Evolutionary conservation across 2,113 vertebrate species (phyloP).

Genomic region (Carassius auratus): DNA sequence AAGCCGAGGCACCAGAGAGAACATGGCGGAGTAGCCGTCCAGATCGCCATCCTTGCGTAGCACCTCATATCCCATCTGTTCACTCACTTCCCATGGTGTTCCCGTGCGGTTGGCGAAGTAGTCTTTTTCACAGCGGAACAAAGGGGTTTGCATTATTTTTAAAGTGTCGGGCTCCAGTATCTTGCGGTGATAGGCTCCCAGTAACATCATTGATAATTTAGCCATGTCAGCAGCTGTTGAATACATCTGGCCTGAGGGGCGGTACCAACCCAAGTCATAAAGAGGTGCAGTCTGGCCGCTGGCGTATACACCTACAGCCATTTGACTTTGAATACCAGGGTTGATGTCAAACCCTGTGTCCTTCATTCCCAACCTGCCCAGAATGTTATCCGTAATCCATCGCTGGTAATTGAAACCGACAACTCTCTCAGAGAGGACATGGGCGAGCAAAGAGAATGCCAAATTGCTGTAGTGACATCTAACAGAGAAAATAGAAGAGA

Average conservation of each 20-base stretch:
- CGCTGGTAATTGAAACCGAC: slow-evolving; percentile 81
- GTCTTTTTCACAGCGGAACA: slow-evolving; percentile 80
- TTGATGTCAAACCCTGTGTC: slow-evolving; percentile 88
- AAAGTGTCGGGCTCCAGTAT: slow-evolving; percentile 82
- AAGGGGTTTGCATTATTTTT: slow-evolving; percentile 84
- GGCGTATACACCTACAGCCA: slow-evolving; percentile 87
- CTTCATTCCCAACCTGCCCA: slow-evolving; percentile 84
- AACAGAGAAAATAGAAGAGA: background rate
- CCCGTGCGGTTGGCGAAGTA: slow-evolving; percentile 89
- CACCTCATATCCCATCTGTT: slow-evolving; percentile 83
- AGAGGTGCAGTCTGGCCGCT: slow-evolving; percentile 81
- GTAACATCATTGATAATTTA: slow-evolving; percentile 84
- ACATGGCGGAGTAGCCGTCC: slow-evolving; percentile 87
- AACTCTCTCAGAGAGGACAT: slow-evolving; percentile 79
- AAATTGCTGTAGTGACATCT: slow-evolving; percentile 95
- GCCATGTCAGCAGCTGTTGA: slow-evolving; percentile 89
- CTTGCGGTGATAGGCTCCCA: slow-evolving; percentile 75
- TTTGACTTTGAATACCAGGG: slow-evolving; percentile 69
- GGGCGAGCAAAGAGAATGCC: slow-evolving; percentile 89
- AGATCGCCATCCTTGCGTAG: slow-evolving; percentile 89
- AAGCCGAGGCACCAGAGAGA: slow-evolving; percentile 86
- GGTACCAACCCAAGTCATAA: slow-evolving; percentile 91
- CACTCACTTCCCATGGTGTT: slow-evolving; percentile 90
- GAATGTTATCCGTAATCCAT: slow-evolving; percentile 84
- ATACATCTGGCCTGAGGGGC: slow-evolving; percentile 93